These are phyloP conservation scores for Polyommatus icarus DNA, from an alignment of 2,888 invertebrate species.

Conservation along the genomic window DNA sequence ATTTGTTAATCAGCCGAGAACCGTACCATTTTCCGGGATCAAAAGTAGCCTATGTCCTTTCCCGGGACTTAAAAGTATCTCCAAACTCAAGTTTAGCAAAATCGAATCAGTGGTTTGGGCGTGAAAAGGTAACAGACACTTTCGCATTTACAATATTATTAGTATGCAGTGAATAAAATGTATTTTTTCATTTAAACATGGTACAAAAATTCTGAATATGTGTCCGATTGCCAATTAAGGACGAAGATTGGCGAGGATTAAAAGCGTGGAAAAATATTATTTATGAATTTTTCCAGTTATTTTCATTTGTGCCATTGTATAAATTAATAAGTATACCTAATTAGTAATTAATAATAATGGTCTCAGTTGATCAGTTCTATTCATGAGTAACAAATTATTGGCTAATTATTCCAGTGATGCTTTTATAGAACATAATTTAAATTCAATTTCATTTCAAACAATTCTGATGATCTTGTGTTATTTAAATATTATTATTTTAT, in stretches of 20 bases:
- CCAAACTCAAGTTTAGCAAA: too few species aligned
- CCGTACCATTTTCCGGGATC: too few species aligned
- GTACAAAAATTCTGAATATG: neutral
- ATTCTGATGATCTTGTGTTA: neutral
- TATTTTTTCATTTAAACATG: too few species aligned
- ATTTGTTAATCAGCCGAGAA: too few species aligned
- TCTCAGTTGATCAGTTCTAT: neutral
- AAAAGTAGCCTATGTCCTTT: too few species aligned
- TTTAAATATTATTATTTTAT: neutral
- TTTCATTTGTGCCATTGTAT: neutral
- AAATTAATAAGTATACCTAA: neutral
- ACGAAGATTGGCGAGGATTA: too few species aligned
- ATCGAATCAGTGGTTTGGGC: too few species aligned
- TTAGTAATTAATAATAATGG: neutral
- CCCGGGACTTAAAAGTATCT: too few species aligned
- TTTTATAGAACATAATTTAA: neutral
- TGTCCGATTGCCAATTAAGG: neutral
- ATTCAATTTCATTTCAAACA: neutral
- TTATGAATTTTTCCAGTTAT: neutral
- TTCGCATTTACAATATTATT: too few species aligned
- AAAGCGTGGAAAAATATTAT: neutral
- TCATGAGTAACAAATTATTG: neutral
- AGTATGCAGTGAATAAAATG: too few species aligned
- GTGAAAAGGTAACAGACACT: too few species aligned
- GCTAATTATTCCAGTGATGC: too few species aligned